Evolutionary conservation across 2,113 vertebrate species (phyloP), one percentile per base, ranked within the genome.

Genomic region (Turdus rufiventris): DNA sequence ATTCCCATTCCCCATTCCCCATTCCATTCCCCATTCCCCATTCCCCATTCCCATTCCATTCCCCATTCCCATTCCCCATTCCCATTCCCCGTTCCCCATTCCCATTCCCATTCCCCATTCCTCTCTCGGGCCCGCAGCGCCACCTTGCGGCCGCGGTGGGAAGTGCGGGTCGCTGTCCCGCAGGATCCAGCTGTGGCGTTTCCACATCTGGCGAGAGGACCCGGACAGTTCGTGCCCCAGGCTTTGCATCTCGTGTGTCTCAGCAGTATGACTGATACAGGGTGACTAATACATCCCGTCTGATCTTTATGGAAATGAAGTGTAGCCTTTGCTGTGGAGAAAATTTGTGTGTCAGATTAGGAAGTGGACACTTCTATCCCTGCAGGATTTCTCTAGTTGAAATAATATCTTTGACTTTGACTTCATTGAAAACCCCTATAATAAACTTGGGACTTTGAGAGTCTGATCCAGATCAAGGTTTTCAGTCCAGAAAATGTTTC

Each of bases 151-250:
- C 38, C 40, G 1, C 14, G 2, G 1, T 1, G 10, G 42, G 82
- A 4, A 36, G 20, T 3, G 66, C 85, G 0, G 65, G 9, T 3
- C 2, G 33, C 1, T 2, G 16, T 25, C 21, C 2, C 11, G 12
- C 4, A 20, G 36, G n/a, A 3, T 34, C 56, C 36, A 5, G 12
- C 7, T 24, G 77, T 2, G 50, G 0, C 8, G 4, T 18, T 62
- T 5, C 5, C 42, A 9, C 31, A 23, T 57, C 43, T 56, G 65
- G 38, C 19, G 6, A 26, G 51, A 65, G 31, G 13, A 31, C 18
- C 3, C 1, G 12, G 33, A 5, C 26, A 4, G 10, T 8, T 43
- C 38, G 0, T 57, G 34, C 7, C 9, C n/a, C 57, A 33, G 20
- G 8, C 23, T 38, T 12, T 38, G n/a, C n/a, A 26, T 14, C 26